Evolutionary conservation across 2,888 invertebrate species (phyloP), one percentile per base, ranked within the genome.

Genomic region (Callyntrura guangdongensis): DNA sequence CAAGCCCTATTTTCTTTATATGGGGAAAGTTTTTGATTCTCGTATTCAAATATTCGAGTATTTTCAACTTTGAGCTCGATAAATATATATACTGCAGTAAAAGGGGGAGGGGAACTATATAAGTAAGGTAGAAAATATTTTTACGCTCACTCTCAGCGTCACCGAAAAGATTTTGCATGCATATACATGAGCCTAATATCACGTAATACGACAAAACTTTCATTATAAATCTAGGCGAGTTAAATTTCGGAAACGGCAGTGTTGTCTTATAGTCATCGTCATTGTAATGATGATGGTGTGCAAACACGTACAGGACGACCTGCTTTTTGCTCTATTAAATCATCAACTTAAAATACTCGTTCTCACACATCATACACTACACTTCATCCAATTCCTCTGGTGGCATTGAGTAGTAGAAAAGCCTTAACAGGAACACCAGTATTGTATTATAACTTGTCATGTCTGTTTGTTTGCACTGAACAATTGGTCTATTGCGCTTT

Each of bases 211-310:
- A 36, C 27, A 67, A 14, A 45, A 17, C 69, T 72, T 36, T 72
- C 69, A 45, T 45, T 72, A 72, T n/a, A 72, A 14, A 72, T 36
- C 69, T n/a, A 64, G 4, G 69, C n/a, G 36, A 47, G 74, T 49
- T 74, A 22, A 74, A 74, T 74, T 74, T 74, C 49, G 74, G 74
- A 49, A 74, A 74, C 69, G 36, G 45, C 45, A 36, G 45, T 72
- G 45, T 45, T 72, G 45, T 72, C 17, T 36, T 36, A 72, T 72
- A 36, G 27, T 20, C 3, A 36, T 53, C 14, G 53, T 61, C 14
- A 9, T 61, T 17, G 45, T 27, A n/a, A 72, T 72, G 45, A 74
- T 49, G 49, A 74, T 74, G 74, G 14, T 22, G 22, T 49, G 22
- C 74, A 74, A 74, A 74, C 74, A 74, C 49, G 49, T 27, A 49